Evolutionary conservation across 2,888 invertebrate genomes (phyloP), one percentile per base, ranked within the genome.

Genomic region (Papilio protenor): DNA sequence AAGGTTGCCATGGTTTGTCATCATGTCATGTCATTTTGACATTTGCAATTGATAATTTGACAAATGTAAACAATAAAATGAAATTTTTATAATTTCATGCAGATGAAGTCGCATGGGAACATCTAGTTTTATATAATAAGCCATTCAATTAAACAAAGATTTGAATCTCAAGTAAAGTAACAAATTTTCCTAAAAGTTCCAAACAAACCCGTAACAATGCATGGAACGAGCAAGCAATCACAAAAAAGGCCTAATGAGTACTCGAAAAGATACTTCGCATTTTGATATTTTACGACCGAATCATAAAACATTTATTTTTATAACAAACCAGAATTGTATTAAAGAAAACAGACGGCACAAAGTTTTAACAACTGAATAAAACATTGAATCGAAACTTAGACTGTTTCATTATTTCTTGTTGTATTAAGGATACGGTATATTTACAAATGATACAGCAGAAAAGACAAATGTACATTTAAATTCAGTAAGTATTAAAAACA

Each of bases 391-490:
- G 81, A 84, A 88, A 89, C 82, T 87, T 86, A 85, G 82, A 87
- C 83, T 81, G 85, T 89, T 90, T 90, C 88, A 90, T 90, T 90
- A 90, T 88, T 87, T 88, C 84, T 81, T 80, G 80, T 84, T 86
- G 90, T 88, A 90, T 88, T 88, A 84, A 84, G 82, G 83, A 87
- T 89, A 85, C 88, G 14, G n/a, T 77, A 84, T 89, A 83, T 78
- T 81, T 73, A 73, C 57, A 66, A 75, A 82, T 81, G 81, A 84
- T 85, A 86, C 85, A 87, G 87, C 84, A 85, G 85, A 86, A 84
- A 55, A n/a, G n/a, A 84, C 83, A 84, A 82, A 83, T 82, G 85
- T 83, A 83, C 86, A 84, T 73, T 81, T 87, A 90, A 90, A 87
- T 87, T 87, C 84, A 87, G 89, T 87, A 83, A 84, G 83, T 74